A percentile compares a stretch with the other conserved stretches of the same genome.
Conservation (phyloP, 1,140 invertebrate genomes). For the Paracyclopina nana region DNA sequence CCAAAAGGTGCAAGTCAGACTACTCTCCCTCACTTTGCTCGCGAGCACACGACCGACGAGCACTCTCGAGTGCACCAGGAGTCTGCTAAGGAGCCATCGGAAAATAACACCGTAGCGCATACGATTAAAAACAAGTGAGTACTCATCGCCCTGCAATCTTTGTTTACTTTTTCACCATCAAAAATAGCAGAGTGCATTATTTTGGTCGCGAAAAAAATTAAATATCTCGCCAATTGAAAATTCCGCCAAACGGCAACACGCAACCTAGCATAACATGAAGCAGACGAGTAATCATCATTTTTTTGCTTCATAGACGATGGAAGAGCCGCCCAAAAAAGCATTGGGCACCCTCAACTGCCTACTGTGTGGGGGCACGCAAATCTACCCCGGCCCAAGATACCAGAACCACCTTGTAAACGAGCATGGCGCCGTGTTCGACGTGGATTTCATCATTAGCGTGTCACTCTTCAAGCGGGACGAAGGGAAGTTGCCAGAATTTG, state of each 20-base stretch:
- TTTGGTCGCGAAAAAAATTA: too few species aligned
- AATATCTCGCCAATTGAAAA: too few species aligned
- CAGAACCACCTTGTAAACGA: slow-evolving; percentile 12
- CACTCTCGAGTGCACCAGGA: too few species aligned
- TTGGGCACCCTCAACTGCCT: slow-evolving; percentile 7
- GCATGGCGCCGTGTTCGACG: slow-evolving; percentile 10
- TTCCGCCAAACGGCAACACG: too few species aligned
- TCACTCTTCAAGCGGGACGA: slow-evolving; percentile 7
- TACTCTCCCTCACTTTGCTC: too few species aligned
- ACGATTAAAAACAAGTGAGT: too few species aligned
- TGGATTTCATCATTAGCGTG: slow-evolving; percentile 8
- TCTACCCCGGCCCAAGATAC: slow-evolving; percentile 14
- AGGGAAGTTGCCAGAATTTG: not conserved
- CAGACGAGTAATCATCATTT: not conserved
- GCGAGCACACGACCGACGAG: too few species aligned
- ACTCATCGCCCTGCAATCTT: too few species aligned
- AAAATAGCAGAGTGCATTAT: not conserved
- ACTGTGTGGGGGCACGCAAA: slow-evolving; percentile 11
- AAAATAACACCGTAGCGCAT: too few species aligned
- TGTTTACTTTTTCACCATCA: too few species aligned
- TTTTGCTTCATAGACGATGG: not conserved
- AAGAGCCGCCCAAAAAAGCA: not conserved
- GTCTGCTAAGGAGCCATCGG: too few species aligned
- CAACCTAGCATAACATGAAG: not conserved
- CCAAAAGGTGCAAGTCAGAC: too few species aligned